Evolutionary conservation across 1,140 invertebrate species (phyloP).

Genomic region (Scaptomyza hsui): DNA sequence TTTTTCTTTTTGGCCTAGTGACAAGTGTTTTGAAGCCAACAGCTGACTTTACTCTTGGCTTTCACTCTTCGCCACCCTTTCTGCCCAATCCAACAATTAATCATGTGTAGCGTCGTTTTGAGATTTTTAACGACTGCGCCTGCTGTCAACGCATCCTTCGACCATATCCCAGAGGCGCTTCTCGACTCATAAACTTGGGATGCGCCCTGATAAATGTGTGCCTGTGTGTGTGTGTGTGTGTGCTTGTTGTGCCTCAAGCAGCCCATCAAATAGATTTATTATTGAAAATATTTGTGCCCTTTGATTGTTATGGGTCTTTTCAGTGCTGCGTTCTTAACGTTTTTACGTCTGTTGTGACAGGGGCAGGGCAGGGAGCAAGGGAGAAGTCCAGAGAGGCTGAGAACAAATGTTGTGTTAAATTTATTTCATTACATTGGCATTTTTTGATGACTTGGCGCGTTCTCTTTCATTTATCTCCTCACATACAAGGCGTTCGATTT

Average conservation of each 20-base stretch:
- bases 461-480: constrained; percentile 48
- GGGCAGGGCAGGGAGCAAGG: not conserved
- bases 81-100: constrained; percentile 53
- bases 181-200: constrained; percentile 1
- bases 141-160: constrained; percentile 69
- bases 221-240: no score
- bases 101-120: constrained; percentile 69
- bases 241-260: constrained; percentile 31
- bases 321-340: not conserved
- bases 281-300: constrained; percentile 79
- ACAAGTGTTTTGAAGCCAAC: constrained; percentile 39
- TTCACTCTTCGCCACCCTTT: constrained; percentile 26
- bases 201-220: constrained; percentile 64
- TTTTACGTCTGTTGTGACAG: constrained; percentile 44
- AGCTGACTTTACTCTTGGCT: constrained; percentile 39
- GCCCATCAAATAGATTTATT: constrained; percentile 82
- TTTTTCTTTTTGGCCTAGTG: constrained; percentile 2
- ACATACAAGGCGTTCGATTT: constrained; percentile 65
- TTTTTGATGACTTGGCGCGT: constrained; percentile 71
- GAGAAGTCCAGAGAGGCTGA: constrained; percentile 9
- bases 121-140: constrained; percentile 75
- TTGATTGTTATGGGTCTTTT: constrained; percentile 61
- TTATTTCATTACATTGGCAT: constrained; percentile 75
- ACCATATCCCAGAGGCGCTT: not conserved
- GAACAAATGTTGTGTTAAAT: constrained; percentile 78